phyloP scores from a whole-genome alignment of 2,113 vertebrate species.

The Pangasianodon gigas region DNA sequence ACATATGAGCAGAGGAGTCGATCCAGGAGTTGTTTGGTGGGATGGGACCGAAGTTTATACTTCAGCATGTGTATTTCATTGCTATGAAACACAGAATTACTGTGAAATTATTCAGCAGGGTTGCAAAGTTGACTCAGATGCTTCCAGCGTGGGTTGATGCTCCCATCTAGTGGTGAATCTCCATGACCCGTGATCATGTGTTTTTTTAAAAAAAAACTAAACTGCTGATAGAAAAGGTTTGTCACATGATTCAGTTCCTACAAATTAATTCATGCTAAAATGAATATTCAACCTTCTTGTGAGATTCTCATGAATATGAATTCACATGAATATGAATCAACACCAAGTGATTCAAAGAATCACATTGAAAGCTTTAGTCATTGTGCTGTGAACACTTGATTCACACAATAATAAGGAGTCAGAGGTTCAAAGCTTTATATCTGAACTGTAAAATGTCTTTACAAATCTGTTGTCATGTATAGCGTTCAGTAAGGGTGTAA shows the following conservation, averaged over 20 bases:
- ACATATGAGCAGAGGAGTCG: neutral
- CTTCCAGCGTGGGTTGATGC: conserved; percentile 11
- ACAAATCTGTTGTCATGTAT: neutral
- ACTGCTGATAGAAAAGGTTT: neutral
- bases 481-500: neutral
- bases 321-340: neutral
- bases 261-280: neutral
- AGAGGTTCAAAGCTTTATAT: neutral
- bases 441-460: neutral
- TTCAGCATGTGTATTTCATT: conserved; percentile 32
- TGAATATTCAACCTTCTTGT: neutral
- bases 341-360: neutral
- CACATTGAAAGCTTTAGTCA: neutral
- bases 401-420: neutral
- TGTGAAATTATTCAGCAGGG: conserved; percentile 24
- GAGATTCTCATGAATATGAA: neutral
- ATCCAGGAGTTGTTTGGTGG: neutral
- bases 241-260: neutral
- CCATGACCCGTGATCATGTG: neutral
- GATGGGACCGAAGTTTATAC: neutral
- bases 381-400: neutral
- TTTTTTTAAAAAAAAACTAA: too few relatives aligned
- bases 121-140: neutral
- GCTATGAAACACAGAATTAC: conserved; percentile 1
- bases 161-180: conserved; percentile 43